phyloP scores from a whole-genome alignment of 2,797 vertebrate genomes.

The Triplophysa bombifrons region DNA sequence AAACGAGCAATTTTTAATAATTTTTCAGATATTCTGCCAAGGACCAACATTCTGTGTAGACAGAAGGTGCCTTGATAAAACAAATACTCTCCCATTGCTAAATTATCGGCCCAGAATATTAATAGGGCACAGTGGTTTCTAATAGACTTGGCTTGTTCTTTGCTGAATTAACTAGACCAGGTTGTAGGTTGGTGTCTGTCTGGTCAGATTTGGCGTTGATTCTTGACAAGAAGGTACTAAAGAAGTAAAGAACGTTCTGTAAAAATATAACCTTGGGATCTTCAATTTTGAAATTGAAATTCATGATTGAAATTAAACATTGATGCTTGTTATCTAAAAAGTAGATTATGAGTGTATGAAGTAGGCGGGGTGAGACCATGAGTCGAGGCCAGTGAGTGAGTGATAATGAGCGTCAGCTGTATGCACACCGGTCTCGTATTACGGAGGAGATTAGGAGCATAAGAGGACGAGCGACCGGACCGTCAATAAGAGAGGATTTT shows the following conservation, averaged over 20 bases:
- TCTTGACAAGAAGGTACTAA: not conserved
- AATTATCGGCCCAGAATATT: not conserved
- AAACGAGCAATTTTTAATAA: not conserved
- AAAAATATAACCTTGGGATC: too few relatives aligned
- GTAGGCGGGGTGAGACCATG: too few relatives aligned
- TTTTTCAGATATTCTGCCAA: conserved; percentile 6
- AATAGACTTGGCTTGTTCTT: not conserved
- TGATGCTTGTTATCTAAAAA: too few relatives aligned
- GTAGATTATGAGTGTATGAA: too few relatives aligned
- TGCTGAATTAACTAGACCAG: not conserved
- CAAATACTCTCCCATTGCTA: not conserved
- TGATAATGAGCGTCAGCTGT: too few relatives aligned
- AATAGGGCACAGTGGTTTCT: not conserved
- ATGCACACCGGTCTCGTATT: too few relatives aligned
- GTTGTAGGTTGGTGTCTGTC: not conserved
- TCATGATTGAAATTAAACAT: not conserved
- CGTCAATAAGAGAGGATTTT: too few relatives aligned
- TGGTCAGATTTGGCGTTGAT: conserved; percentile 1
- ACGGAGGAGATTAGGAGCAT: too few relatives aligned
- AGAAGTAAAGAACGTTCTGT: too few relatives aligned
- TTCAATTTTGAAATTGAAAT: not conserved
- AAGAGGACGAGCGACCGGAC: too few relatives aligned
- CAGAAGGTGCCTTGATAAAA: not conserved
- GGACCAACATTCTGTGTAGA: not conserved
- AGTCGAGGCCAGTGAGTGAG: too few relatives aligned